Evolutionary conservation across 2,888 invertebrate genomes (phyloP), one percentile per base, ranked within the genome.

Genomic region (Lacanobia wlatinum): DNA sequence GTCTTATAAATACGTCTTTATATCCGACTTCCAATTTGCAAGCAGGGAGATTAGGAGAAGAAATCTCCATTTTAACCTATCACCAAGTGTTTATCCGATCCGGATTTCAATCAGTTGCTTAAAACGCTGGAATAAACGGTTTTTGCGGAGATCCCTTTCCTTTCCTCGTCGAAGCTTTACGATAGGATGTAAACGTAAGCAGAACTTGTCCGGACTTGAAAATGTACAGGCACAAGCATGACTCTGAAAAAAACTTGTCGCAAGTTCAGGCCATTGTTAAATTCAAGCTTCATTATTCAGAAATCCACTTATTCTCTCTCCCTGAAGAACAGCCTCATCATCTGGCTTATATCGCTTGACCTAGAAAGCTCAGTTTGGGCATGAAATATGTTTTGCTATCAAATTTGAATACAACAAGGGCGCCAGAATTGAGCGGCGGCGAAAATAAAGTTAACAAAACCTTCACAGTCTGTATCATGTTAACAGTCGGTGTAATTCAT

Each of bases 351-450:
- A 79, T 74, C 48, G 74, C 55, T 87, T 90, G 91, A 90, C 91
- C 91, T 89, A 92, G 87, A 94, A 90, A 92, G 87, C 88, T 87
- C 85, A 84, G 84, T 86, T 90, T 87, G 80, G 84, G 86, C 90
- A 90, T 92, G 88, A 93, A 94, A 94, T 93, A 93, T 92, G 91
- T 92, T 92, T 88, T 83, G 90, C 90, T 89, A 92, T 93, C 90
- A 94, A 93, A 93, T 91, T 91, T 91, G 87, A 91, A 91, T 91
- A 90, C 87, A 90, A 89, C 86, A 88, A 83, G 83, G 85, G 70
- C 60, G 78, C 62, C 79, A 48, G 74, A 83, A 78, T 74, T 76
- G 83, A 84, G 74, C 64, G 72, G 79, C 70, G 84, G 82, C 76
- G 72, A 72, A 88, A 90, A 91, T 87, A 90, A 90, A 91, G 89